Conservation (phyloP, 2,797 vertebrate genomes). For the Epinephelus coioides region DNA sequence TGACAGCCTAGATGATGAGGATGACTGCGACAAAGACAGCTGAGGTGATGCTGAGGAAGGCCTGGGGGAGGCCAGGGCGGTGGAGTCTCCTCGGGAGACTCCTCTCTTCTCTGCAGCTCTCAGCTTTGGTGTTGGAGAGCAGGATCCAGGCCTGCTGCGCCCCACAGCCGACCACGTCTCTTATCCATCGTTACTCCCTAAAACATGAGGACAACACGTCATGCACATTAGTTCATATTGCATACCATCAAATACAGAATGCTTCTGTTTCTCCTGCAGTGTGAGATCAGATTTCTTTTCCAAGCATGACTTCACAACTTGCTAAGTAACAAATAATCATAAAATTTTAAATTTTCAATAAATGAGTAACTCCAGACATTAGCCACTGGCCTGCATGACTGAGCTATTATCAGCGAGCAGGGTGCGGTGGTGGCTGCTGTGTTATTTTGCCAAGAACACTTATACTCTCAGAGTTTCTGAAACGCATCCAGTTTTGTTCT, state of each 20-base stretch:
- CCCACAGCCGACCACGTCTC: constrained; percentile 39
- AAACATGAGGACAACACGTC: constrained; percentile 16
- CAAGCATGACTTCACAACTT: constrained; percentile 10
- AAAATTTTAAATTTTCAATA: constrained; percentile 9
- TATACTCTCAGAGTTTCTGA: constrained; percentile 32
- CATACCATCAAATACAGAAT: neutral
- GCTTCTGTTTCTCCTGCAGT: neutral
- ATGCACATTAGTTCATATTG: constrained; percentile 5
- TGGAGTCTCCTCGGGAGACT: constrained; percentile 6
- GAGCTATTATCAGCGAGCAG: constrained; percentile 27
- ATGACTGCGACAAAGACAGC: constrained; percentile 6
- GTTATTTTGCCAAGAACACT: constrained; percentile 47
- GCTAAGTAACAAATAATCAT: constrained; percentile 4
- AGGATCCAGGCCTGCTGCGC: constrained; percentile 36
- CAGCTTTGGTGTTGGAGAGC: constrained; percentile 40
- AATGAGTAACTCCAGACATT: constrained; percentile 12
- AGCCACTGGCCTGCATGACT: neutral
- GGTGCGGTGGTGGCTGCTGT: constrained; percentile 7
- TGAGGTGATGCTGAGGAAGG: constrained; percentile 15
- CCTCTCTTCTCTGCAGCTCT: constrained; percentile 40
- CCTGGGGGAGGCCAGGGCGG: neutral
- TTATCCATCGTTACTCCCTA: constrained; percentile 58
- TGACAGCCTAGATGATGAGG: neutral
- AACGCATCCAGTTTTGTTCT: constrained; percentile 49
- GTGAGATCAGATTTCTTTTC: neutral